Base-by-base conservation (phyloP, 64 coral and sea anemone species). In the Trachythela sp. region DNA sequence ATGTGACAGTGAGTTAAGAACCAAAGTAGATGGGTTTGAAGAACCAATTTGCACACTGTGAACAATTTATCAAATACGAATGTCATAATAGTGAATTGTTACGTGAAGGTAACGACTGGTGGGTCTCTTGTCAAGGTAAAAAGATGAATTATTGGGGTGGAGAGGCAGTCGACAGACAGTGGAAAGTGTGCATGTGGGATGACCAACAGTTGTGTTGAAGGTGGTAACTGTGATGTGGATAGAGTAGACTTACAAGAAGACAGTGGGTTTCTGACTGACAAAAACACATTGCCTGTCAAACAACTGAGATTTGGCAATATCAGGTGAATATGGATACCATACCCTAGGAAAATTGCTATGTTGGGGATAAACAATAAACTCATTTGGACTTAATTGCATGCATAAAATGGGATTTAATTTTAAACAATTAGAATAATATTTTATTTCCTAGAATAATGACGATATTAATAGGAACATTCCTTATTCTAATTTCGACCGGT, bases 101-200 rank as follows among this genome's bases (percentile, higher is more conserved):
- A 9, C 0, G 35, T 17, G n/a, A 13, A 34, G 32, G 31, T 40
- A 2, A 39, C 20, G 86, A 22, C 0, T 88, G 86, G 51, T 88
- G 86, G 86, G 86, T 68, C 20, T 88, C 86, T 33, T 52, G 86
- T 39, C 52, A 70, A 8, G 86, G 86, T 13, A 30, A 88, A 0
- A 67, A 41, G 20, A 88, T 88, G 86, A 68, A 59, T 22, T 88
- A 88, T 49, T 88, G 86, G 86, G 86, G 86, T 39, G 86, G 86
- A 31, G 86, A 51, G 2, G 56, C 39, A 40, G 31, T 39, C 1
- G n/a, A 70, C 24, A n/a, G n/a, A n/a, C n/a, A 70, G 56, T 39
- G 27, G 27, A 36, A 31, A 64, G n/a, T 88, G 86, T 67, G 86
- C 31, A 38, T 88, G 86, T 41, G 86, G 31, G 35, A 70, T 67